These are phyloP conservation scores for Chesias legatella DNA, from an alignment of 2,888 invertebrate genomes.

Conservation along the genomic window DNA sequence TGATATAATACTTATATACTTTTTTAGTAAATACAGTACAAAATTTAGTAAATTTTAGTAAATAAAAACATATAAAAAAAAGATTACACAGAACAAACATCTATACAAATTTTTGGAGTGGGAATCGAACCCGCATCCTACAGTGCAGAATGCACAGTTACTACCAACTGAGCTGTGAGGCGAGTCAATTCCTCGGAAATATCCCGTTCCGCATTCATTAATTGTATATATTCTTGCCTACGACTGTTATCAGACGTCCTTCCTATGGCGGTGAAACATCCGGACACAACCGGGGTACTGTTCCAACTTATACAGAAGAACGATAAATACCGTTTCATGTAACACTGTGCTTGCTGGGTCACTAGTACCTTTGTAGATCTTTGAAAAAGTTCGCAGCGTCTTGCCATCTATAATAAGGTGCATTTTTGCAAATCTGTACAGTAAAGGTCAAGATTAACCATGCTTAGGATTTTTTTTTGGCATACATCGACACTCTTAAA, in stretches of 20 bases:
- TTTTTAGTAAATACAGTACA: too few relatives aligned
- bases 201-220: neutral
- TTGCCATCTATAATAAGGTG: neutral
- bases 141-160: too few relatives aligned
- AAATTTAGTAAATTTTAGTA: too few relatives aligned
- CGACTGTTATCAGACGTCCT: constrained; percentile 15
- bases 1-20: too few relatives aligned
- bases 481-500: constrained; percentile 7
- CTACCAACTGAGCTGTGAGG: too few relatives aligned
- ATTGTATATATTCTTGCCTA: constrained; percentile 4
- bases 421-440: neutral
- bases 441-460: neutral
- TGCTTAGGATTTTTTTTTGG: neutral
- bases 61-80: too few relatives aligned
- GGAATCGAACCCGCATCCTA: too few relatives aligned
- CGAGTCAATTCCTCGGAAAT: too few relatives aligned
- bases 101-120: too few relatives aligned
- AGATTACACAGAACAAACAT: too few relatives aligned
- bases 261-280: constrained; percentile 13
- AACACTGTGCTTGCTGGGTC: constrained; percentile 47
- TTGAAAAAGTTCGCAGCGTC: neutral
- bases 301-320: constrained; percentile 20
- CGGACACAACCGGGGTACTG: constrained; percentile 13
- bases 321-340: constrained; percentile 45
- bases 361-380: constrained; percentile 32